A percentile compares a stretch with the other conserved stretches of the same genome.
phyloP scores from a whole-genome alignment of 2,113 vertebrate species.

The Vidua macroura region DNA sequence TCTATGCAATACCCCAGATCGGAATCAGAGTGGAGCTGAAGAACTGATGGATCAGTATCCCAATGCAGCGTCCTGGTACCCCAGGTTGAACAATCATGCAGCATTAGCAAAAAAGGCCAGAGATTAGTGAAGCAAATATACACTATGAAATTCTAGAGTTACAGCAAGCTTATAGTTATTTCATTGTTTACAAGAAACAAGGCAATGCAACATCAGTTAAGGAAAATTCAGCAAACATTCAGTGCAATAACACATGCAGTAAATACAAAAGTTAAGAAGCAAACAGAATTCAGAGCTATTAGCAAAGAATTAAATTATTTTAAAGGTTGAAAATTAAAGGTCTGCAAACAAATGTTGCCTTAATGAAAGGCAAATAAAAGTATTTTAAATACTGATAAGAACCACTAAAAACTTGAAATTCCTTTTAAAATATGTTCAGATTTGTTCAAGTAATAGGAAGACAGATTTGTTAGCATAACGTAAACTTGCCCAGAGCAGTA shows the following conservation, averaged over 20 bases:
- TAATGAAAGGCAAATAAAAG: slow-evolving; percentile 39
- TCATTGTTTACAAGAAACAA: slow-evolving; percentile 57
- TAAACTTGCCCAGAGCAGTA: slow-evolving; percentile 80
- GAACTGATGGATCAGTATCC: slow-evolving; percentile 99
- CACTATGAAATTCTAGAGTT: slow-evolving; percentile 68
- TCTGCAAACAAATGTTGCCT: not conserved
- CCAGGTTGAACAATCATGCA: slow-evolving; percentile 91
- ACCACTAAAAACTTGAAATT: slow-evolving; percentile 26
- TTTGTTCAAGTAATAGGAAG: slow-evolving; percentile 36
- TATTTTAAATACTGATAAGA: not conserved
- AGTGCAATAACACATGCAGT: slow-evolving; percentile 57
- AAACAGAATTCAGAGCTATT: slow-evolving; percentile 53
- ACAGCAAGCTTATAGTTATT: slow-evolving; percentile 60
- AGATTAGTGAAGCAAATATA: slow-evolving; percentile 83
- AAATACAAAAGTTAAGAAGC: slow-evolving; percentile 62
- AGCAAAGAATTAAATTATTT: slow-evolving; percentile 42
- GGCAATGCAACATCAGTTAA: slow-evolving; percentile 61
- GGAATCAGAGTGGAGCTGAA: slow-evolving; percentile 99
- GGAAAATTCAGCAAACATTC: slow-evolving; percentile 43
- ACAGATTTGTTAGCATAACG: slow-evolving; percentile 55
- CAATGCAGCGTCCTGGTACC: slow-evolving; percentile 97
- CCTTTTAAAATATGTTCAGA: slow-evolving; percentile 22
- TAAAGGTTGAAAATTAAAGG: slow-evolving; percentile 29
- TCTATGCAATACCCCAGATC: slow-evolving; percentile 98
- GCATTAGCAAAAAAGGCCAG: slow-evolving; percentile 90